Evolutionary conservation across 2,113 vertebrate genomes (phyloP), one percentile per base, ranked within the genome.

Genomic region (Mobula hypostoma): DNA sequence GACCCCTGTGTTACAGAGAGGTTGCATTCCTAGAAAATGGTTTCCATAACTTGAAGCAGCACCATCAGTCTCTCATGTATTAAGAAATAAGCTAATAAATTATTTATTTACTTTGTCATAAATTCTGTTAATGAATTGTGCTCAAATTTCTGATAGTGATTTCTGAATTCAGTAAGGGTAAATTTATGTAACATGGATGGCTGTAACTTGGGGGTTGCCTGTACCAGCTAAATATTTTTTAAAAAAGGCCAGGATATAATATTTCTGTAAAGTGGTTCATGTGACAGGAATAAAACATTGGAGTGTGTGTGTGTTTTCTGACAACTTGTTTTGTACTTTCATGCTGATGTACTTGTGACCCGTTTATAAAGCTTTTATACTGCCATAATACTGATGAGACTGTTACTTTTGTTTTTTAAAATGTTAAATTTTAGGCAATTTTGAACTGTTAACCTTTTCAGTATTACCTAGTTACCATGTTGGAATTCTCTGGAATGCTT

Each of bases 331-430:
- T 63, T 68, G 27, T 36, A 68, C 87, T 68, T 21, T 70, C n/a
- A 27, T 92, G 7, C 36, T 40, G 66, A 66, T 48, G 32, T 70
- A 24, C 17, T 70, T 7, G 21, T 76, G n/a, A 74, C 36, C 21
- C 3, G 32, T 48, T 91, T 93, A 40, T 5, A 12, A 48, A 76
- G 68, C 32, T 56, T 93, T 74, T 74, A 15, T 48, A 74, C 91
- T 93, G 68, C 61, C 61, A 66, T 66, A 90, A 90, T 90, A 90
- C 66, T 90, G 61, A 29, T 58, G 56, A 56, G 80, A 70, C 90
- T 74, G 90, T 48, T 90, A 90, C 19, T 66, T n/a, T 29, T 66
- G 15, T 36, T 90, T 90, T 48, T 90, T 90, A 32, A 90, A 90
- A n/a, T 90, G 5, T 93, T 12, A 24, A 36, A 93, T 76, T 74